Evolutionary conservation across 2,888 invertebrate genomes (phyloP), one percentile per base, ranked within the genome.

Genomic region (Craniophora ligustri): DNA sequence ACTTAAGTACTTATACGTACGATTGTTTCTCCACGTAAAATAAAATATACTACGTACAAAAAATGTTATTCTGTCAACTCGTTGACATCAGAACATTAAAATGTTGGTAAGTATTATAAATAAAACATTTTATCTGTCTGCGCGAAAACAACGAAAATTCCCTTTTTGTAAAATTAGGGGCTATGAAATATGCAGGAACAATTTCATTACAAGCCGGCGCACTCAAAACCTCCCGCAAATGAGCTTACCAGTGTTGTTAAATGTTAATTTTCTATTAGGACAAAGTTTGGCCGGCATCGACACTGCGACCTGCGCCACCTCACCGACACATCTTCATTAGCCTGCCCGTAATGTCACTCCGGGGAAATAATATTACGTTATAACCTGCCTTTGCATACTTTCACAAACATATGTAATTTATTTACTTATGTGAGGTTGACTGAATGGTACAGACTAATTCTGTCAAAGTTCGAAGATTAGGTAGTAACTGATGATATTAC

Each of bases 251-350:
- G 21, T 53, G 55, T 61, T 58, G 55, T 68, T 66, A 72, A 67
- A 75, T 75, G 62, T 74, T 55, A 74, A 72, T 72, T 67, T 75
- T 76, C 72, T 72, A 75, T 72, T 68, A 76, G 58, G 61, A 65
- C 67, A 50, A 62, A 77, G 79, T 76, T 76, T 67, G 57, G 70
- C 67, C 70, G 68, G 65, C 64, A 67, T 70, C 72, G 73, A 66
- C 72, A 67, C 69, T 69, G 76, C 77, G 79, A 82, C 79, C 81
- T 71, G 57, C 49, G 76, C 73, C 79, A 79, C 84, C 81, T 77
- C 76, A 72, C 75, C 85, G 72, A 88, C 87, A 86, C 83, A 86
- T 88, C 88, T 88, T 88, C 88, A 88, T 88, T 88, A 88, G 79
- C 74, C 72, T 67, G 69, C 66, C 78, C 76, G 75, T 86, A 84